phyloP scores from a whole-genome alignment of 37 sponge, comb jelly and placozoan species.

The Oopsacas minuta region DNA sequence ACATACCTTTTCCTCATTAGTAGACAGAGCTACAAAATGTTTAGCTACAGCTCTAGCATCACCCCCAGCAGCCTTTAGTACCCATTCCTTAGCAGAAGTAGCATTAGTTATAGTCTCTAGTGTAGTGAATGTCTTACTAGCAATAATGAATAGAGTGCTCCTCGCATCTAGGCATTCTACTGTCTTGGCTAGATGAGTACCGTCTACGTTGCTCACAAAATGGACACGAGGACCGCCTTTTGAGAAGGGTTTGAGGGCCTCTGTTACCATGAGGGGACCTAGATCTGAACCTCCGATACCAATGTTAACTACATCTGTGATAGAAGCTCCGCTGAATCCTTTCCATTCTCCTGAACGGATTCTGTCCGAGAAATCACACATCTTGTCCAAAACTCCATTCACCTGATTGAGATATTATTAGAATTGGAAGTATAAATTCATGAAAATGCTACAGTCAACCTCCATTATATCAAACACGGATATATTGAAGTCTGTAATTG shows the following conservation, averaged over 20 bases:
- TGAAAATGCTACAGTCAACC: no score
- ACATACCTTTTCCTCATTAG: conserved; percentile 67
- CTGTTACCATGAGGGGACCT: conserved; percentile 96
- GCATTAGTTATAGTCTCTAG: conserved; percentile 98
- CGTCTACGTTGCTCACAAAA: conserved; percentile 96
- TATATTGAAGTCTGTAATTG: no score
- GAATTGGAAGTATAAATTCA: no score
- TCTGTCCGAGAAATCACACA: conserved; percentile 76
- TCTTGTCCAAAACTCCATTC: conserved; percentile 74
- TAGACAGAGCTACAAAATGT: conserved; percentile 98
- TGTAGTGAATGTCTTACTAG: conserved; percentile 97
- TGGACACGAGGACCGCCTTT: conserved; percentile 71
- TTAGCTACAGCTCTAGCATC: conserved; percentile 74
- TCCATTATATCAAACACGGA: no score
- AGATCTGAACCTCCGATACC: conserved; percentile 99
- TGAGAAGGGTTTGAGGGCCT: conserved; percentile 86
- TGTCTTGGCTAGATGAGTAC: conserved; percentile 81
- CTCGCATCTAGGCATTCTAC: conserved; percentile 48
- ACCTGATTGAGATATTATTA: conserved; percentile 34
- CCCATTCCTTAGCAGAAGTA: conserved; percentile 79
- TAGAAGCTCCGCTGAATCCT: conserved; percentile 77
- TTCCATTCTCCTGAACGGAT: conserved; percentile 90
- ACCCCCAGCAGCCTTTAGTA: conserved; percentile 68
- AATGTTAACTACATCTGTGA: conserved; percentile 98
- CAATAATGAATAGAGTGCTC: conserved; percentile 83